phyloP scores from a whole-genome alignment of 2,888 invertebrate species.

The Mythimna albipuncta region DNA sequence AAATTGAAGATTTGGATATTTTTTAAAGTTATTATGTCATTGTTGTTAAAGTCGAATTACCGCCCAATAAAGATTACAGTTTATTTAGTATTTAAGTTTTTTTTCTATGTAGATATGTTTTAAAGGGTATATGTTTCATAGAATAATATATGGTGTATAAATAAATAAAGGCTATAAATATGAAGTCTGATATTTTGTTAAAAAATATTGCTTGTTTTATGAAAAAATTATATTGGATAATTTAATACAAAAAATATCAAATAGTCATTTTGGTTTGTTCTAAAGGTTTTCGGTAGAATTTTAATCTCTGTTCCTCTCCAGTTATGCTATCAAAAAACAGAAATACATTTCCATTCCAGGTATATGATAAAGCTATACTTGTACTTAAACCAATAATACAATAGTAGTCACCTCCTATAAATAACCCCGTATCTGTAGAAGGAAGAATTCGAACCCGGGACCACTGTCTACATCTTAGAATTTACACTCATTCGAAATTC shows the following conservation, averaged over 20 bases:
- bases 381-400: background rate
- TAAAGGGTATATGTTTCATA: no score
- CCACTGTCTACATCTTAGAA: background rate
- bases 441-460: conserved; percentile 15
- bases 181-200: no score
- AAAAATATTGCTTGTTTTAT: no score
- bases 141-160: no score
- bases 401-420: background rate
- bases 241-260: no score
- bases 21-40: no score
- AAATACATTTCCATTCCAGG: background rate
- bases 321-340: background rate
- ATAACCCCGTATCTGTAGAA: background rate
- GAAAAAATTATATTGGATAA: no score
- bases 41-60: background rate
- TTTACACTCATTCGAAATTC: background rate
- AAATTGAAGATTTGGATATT: no score
- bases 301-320: no score
- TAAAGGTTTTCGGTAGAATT: background rate
- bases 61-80: background rate
- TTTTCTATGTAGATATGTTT: no score
- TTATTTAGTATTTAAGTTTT: no score
- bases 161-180: background rate
- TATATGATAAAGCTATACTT: background rate
- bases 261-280: background rate